phyloP scores from a whole-genome alignment of 2,797 vertebrate species.

The Pteronotus mesoamericanus region DNA sequence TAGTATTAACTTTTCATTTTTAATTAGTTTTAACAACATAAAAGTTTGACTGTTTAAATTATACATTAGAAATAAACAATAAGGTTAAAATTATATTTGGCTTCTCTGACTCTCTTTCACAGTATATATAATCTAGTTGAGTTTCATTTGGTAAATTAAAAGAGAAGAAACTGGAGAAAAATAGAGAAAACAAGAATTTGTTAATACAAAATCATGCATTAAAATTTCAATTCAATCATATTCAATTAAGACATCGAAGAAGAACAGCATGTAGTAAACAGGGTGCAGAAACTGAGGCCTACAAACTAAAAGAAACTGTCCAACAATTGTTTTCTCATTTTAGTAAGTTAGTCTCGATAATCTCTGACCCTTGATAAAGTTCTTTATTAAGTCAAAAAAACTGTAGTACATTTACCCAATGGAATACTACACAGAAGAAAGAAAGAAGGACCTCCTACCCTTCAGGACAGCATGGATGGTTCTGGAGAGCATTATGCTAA shows the following conservation, averaged over 20 bases:
- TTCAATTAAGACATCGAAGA: slow-evolving; percentile 38
- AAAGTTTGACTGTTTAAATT: slow-evolving; percentile 71
- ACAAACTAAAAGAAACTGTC: neutral
- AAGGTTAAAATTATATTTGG: slow-evolving; percentile 38
- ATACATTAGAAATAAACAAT: slow-evolving; percentile 45
- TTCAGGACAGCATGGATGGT: too few relatives aligned
- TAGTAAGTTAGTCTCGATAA: neutral
- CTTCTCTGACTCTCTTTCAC: slow-evolving; percentile 48
- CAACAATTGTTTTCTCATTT: neutral
- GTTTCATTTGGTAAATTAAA: neutral
- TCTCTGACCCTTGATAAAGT: neutral
- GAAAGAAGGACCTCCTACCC: too few relatives aligned
- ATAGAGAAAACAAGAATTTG: neutral
- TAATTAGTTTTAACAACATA: slow-evolving; percentile 48
- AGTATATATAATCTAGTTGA: slow-evolving; percentile 45
- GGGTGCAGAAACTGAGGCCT: neutral
- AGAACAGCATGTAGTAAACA: neutral
- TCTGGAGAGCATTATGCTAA: too few relatives aligned
- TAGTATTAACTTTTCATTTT: neutral
- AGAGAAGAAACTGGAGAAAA: neutral
- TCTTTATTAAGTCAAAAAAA: neutral
- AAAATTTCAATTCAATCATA: slow-evolving; percentile 38
- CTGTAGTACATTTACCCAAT: too few relatives aligned
- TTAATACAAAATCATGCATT: neutral
- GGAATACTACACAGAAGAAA: too few relatives aligned